A percentile compares a stretch with the other conserved stretches of the same genome.
Conservation (phyloP, 2,888 invertebrate genomes). For the Eutolmus rufibarbis region DNA sequence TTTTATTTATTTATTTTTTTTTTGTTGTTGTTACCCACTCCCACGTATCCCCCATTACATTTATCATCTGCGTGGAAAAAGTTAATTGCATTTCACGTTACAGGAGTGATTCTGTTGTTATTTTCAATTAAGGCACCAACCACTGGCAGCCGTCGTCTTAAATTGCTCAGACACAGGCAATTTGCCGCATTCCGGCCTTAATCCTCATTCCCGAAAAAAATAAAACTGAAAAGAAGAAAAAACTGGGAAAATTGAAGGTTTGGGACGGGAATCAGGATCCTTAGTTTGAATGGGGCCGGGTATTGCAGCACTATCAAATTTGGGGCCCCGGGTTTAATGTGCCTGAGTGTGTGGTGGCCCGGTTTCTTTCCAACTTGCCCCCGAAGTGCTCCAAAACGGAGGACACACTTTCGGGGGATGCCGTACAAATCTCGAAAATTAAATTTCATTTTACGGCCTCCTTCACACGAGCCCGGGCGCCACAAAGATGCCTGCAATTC, state of each 20-base stretch:
- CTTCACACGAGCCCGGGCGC: neutral
- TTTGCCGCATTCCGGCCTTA: neutral
- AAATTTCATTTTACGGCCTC: conserved; percentile 41
- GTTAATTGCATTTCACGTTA: conserved; percentile 2
- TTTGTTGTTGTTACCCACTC: no score
- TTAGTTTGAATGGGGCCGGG: neutral
- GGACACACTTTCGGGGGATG: neutral
- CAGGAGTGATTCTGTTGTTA: neutral
- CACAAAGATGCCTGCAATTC: conserved; percentile 5
- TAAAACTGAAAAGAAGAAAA: neutral
- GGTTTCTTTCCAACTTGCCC: conserved; percentile 24
- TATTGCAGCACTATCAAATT: neutral
- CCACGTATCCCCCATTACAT: neutral
- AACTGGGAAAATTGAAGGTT: neutral
- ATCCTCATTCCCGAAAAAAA: neutral
- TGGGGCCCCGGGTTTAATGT: neutral
- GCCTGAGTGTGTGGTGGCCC: neutral
- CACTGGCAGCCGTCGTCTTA: neutral
- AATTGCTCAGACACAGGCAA: neutral
- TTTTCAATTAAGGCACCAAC: conserved; percentile 14
- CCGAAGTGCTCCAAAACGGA: neutral
- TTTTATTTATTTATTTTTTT: neutral
- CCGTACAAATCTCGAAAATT: conserved; percentile 33
- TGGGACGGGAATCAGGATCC: neutral
- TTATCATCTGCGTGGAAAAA: neutral